These are phyloP conservation scores for Gymnocypris eckloni DNA, from an alignment of 2,797 vertebrate species.

Conservation along the genomic window DNA sequence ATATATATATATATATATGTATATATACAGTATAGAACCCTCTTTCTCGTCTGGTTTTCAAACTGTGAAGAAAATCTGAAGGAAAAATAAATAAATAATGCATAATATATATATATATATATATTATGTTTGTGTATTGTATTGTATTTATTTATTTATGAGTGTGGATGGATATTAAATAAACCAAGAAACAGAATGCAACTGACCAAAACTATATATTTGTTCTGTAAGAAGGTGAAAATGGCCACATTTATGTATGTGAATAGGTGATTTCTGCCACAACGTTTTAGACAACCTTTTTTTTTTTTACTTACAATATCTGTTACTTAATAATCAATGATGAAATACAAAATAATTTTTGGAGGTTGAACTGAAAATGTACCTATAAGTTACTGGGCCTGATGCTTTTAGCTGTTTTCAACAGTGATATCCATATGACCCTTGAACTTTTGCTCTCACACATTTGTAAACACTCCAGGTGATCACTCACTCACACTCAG, in stretches of 20 bases:
- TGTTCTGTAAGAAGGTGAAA: not conserved
- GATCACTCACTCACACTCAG: conserved; percentile 23
- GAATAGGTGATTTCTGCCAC: not conserved
- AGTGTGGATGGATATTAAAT: no score
- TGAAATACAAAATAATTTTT: not conserved
- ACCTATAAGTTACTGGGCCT: not conserved
- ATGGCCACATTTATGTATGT: not conserved
- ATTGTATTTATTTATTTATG: no score
- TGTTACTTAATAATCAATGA: not conserved
- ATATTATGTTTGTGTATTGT: no score
- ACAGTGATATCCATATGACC: not conserved
- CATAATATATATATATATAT: no score
- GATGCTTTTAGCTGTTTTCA: not conserved
- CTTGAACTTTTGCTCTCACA: conserved; percentile 16
- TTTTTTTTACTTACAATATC: not conserved
- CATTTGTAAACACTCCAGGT: conserved; percentile 14
- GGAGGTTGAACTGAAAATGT: not conserved
- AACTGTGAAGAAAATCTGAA: no score
- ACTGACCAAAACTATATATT: no score
- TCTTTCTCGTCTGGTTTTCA: no score
- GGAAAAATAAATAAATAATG: no score
- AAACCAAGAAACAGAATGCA: no score
- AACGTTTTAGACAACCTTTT: not conserved
- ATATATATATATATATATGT: no score
- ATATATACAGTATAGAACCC: no score